Evolutionary conservation across 2,113 vertebrate genomes (phyloP), one percentile per base, ranked within the genome.

Genomic region (Colistium nudipinnis): DNA sequence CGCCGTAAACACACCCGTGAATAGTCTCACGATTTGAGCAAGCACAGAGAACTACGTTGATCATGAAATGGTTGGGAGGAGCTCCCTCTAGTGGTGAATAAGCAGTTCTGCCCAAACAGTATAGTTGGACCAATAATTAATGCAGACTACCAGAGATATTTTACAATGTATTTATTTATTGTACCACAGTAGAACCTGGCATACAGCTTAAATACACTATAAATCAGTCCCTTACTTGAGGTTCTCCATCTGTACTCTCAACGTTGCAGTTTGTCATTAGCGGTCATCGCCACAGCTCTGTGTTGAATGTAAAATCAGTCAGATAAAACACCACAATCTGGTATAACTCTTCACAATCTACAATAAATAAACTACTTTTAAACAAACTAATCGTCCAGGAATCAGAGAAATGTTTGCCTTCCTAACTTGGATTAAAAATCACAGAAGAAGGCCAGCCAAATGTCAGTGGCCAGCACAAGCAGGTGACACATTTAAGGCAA

Each of bases 361-460:
- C 57, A 91, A 92, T 89, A 92, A 92, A 92, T 92, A 89, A 75
- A 64, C 61, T 52, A 78, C 44, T 75, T 80, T 66, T 41, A 86
- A 86, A 84, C 28, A 87, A 75, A 61, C 48, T 43, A 67, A 33
- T 47, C 66, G 14, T 36, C 7, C 30, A 74, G 76, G 69, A 81
- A 86, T 66, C 79, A 53, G 33, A 41, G 33, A 44, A 57, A 35
- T 27, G 33, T 74, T 60, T 70, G 57, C 41, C 70, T 63, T 73
- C 39, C 24, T 8, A 55, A 52, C n/a, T 41, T 20, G 16, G n/a
- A 76, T 60, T 52, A 53, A 72, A 77, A 64, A 51, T 43, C 12
- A 47, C 51, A 55, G 27, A 12, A 49, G 51, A 77, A 38, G 28
- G 48, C 48, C 35, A 69, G 53, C 55, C 36, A 62, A 48, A 38